Evolutionary conservation across 2,797 vertebrate species (phyloP).

Genomic region (Ammospiza maritima): DNA sequence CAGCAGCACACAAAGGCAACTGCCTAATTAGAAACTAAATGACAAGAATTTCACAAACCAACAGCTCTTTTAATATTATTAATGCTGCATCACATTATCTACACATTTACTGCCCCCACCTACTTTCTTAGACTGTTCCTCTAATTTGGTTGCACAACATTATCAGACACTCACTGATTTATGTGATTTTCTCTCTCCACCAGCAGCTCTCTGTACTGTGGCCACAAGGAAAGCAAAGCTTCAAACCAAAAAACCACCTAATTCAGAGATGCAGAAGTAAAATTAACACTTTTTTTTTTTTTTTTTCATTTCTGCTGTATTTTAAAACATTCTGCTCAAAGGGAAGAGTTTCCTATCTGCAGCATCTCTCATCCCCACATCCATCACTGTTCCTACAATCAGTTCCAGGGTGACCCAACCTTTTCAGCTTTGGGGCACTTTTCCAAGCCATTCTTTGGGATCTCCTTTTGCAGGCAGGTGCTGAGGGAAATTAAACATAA

Average conservation of each 20-base stretch:
- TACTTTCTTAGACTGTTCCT: not conserved
- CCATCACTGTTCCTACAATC: not conserved
- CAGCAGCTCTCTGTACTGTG: not conserved
- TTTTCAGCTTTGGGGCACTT: not conserved
- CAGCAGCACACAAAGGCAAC: not conserved
- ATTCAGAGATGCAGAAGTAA: not conserved
- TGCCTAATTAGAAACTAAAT: conserved; percentile 5
- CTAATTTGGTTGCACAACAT: not conserved
- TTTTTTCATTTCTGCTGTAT: not conserved
- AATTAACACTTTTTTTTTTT: not conserved
- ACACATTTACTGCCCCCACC: not conserved
- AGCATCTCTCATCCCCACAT: not conserved
- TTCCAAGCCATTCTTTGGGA: not conserved
- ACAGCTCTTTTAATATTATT: not conserved
- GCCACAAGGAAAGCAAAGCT: not conserved
- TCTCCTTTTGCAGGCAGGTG: not conserved
- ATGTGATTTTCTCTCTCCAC: not conserved
- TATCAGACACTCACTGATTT: not conserved
- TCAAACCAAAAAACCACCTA: not conserved
- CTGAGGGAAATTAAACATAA: not conserved
- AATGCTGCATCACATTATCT: not conserved
- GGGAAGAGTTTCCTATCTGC: not conserved
- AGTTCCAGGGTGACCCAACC: not conserved
- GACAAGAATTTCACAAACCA: not conserved
- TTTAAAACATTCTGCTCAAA: not conserved